Base-by-base conservation (phyloP, 2,888 invertebrate genomes). In the Osmoderma eremita region DNA sequence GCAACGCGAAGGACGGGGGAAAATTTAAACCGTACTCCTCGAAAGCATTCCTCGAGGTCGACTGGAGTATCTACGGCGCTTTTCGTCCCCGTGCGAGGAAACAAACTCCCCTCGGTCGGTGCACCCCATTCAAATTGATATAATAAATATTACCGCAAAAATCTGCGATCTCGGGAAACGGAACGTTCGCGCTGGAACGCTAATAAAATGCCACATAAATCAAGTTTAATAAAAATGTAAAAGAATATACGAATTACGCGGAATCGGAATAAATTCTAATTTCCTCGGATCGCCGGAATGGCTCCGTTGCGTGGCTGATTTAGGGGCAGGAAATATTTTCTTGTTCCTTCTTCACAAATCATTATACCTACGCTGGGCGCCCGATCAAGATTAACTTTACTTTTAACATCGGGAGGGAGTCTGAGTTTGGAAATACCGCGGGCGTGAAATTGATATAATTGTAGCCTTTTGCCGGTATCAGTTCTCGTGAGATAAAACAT, bases 191-290 rank as follows among this genome's bases (percentile, higher is more conserved):
- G 30, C 58, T 30, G 58, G 58, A 61, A 61, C 45, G 72, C 75
- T 75, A 76, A 76, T 76, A 76, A 76, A 76, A 72, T 67, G 71
- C 64, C 68, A 69, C 70, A 76, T 77, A 77, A 77, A 77, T 76
- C 76, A 77, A 74, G 71, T 71, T 68, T 73, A 73, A 73, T 70
- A 73, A 73, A 73, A 73, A 71, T 69, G 69, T 68, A 71, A 70
- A 71, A 67, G 69, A 73, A 72, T 71, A 68, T 70, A 70, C 70
- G 71, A 70, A 73, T 72, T 73, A 72, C 69, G 69, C 67, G 69
- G 30, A 69, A 70, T 75, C 73, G 71, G 71, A 76, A 78, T 77
- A 77, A 77, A 78, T 77, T 75, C 76, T 77, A 78, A 78, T 77
- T 77, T 76, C 71, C 71, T 72, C 72, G 72, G 72, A 75, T 72